Base-by-base conservation (phyloP, 2,113 vertebrate species). In the Natator depressus region DNA sequence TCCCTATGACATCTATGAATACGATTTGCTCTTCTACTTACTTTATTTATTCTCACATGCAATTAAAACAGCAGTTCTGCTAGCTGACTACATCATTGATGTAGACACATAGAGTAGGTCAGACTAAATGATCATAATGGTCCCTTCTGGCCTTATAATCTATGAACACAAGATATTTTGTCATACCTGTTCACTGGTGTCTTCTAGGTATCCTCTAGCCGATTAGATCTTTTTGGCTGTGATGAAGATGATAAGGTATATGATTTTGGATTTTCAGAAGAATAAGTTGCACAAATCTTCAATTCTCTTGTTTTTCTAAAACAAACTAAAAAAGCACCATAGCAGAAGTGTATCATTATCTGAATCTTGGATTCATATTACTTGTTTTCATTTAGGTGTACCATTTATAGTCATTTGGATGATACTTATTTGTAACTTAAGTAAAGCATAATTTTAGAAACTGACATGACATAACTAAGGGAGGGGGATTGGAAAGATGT, bases 181-280 rank as follows among this genome's bases (percentile, higher is more conserved):
- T 96, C 86, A 90, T 80, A 90, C 19, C 20, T 85, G 4, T 72
- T 84, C 51, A 1, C 93, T 93, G 69, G 24, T 97, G 47, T 97
- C 94, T 96, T 97, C 0, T 88, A 99, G 99, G 98, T 98, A 4
- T 99, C 99, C 50, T 99, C 98, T 91, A 99, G 99, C 96, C 99
- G 99, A 96, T 97, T 98, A 90, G 99, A 99, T 93, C 98, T 99
- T 94, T 98, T 98, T 87, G 98, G 98, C 31, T 99, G 98, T 82
- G 99, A 99, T 25, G 99, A 99, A 94, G 99, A 99, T 90, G 99
- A 99, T 97, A 98, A 98, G 98, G 98, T 98, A 16, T 35, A 93
- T 59, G 75, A 87, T 85, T 0, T 0, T 27, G 27, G 31, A 59
- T 69, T n/a, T 53, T 75, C 46, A 81, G 53, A 57, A 80, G 76